Conservation (phyloP, 2,888 invertebrate genomes). For the Athalia circularis region DNA sequence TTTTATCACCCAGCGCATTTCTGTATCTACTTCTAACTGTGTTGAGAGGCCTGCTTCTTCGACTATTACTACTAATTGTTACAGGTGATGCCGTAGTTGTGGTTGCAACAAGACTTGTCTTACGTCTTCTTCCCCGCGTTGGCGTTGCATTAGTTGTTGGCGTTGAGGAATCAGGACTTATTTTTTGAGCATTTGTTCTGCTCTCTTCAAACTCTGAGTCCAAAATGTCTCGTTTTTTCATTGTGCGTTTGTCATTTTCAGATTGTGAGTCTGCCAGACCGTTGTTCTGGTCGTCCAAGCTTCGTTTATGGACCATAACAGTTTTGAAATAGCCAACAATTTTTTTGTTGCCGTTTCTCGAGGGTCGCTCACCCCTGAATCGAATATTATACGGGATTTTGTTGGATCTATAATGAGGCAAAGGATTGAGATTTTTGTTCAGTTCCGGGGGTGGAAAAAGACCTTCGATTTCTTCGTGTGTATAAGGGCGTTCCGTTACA, state of each 20-base stretch:
- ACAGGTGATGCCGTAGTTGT: conserved; percentile 11
- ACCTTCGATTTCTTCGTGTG: conserved; percentile 35
- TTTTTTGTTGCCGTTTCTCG: conserved; percentile 28
- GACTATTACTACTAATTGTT: too few relatives aligned
- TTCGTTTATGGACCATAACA: conserved; percentile 55
- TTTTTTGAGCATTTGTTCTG: not conserved
- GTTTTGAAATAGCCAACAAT: conserved; percentile 52
- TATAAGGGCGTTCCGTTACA: conserved; percentile 43
- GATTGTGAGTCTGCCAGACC: conserved; percentile 12
- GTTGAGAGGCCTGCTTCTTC: conserved; percentile 55
- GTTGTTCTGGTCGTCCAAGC: conserved; percentile 46
- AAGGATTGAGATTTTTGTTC: conserved; percentile 37
- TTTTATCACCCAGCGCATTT: conserved; percentile 56
- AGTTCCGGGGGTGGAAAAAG: conserved; percentile 45
- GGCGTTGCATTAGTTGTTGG: conserved; percentile 34
- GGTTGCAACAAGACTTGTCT: conserved; percentile 7
- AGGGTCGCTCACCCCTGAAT: conserved; percentile 45
- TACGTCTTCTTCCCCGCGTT: conserved; percentile 30
- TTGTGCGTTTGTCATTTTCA: conserved; percentile 1
- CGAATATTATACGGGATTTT: conserved; percentile 52
- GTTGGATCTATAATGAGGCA: conserved; percentile 51
- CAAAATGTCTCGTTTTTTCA: conserved; percentile 1
- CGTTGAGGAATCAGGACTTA: not conserved
- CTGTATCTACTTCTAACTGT: conserved; percentile 60
- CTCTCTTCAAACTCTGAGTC: conserved; percentile 36